Percentiles rank a stretch among this genome's conserved stretches.
phyloP scores from a whole-genome alignment of 2,113 vertebrate genomes.

The Phylloscopus whistleri region DNA sequence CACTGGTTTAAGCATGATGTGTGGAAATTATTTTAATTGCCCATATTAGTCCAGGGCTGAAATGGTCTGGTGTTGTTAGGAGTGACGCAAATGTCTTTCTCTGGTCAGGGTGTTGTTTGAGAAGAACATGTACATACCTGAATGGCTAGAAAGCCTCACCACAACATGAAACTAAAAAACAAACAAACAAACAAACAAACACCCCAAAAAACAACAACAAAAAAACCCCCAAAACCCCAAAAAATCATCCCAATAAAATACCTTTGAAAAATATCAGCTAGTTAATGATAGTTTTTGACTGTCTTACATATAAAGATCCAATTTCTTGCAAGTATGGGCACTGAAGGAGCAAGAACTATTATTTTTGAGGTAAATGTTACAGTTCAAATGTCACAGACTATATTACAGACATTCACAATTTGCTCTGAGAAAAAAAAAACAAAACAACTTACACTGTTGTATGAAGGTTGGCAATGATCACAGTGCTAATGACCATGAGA shows the following conservation, averaged over 20 bases:
- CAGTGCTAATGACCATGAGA: constrained; percentile 10
- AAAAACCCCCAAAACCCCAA: too few relatives aligned
- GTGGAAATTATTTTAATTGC: constrained; percentile 42
- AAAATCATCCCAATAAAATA: not conserved
- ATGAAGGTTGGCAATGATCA: not conserved
- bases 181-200: too few relatives aligned
- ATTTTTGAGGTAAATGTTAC: not conserved
- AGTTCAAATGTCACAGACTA: not conserved
- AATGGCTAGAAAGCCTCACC: not conserved
- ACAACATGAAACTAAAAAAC: not conserved
- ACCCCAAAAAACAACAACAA: not conserved
- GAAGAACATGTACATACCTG: not conserved
- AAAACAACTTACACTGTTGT: not conserved
- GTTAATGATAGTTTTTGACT: not conserved
- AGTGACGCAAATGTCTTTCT: not conserved
- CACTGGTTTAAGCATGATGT: not conserved
- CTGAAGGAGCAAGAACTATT: not conserved
- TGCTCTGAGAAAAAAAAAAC: not conserved
- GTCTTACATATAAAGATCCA: not conserved
- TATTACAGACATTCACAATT: not conserved
- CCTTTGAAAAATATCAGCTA: not conserved
- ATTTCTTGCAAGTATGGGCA: not conserved
- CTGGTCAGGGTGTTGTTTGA: not conserved
- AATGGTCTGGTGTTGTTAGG: not conserved
- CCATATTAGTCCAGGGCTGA: not conserved